Evolutionary conservation across 2,888 invertebrate species (phyloP).

Genomic region (Cheilosia scutellata): DNA sequence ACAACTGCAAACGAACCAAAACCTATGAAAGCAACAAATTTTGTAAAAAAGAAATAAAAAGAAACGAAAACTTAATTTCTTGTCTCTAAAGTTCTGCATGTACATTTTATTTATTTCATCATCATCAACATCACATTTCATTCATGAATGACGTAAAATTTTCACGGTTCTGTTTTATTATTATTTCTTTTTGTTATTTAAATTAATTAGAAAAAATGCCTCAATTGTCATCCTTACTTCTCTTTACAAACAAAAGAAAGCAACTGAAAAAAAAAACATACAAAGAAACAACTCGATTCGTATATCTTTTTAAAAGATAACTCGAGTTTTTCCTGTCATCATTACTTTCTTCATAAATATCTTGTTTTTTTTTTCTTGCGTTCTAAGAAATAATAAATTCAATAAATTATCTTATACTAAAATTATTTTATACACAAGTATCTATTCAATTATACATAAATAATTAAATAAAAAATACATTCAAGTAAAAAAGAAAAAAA

Average conservation of each 20-base stretch:
- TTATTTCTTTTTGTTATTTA: constrained; percentile 14
- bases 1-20: too few relatives aligned
- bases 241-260: constrained; percentile 6
- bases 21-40: background rate
- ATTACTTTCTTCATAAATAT: constrained; percentile 41
- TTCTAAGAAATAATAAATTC: constrained; percentile 62
- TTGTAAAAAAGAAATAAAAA: background rate
- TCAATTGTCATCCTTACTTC: constrained; percentile 14
- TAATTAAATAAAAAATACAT: constrained; percentile 28
- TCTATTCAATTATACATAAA: constrained; percentile 35
- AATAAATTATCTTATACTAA: constrained; percentile 70
- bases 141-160: constrained; percentile 7
- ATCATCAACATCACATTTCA: constrained; percentile 16
- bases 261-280: constrained; percentile 27
- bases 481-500: constrained; percentile 15
- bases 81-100: constrained; percentile 6
- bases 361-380: background rate
- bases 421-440: constrained; percentile 51
- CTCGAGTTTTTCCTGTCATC: background rate
- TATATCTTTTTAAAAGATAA: constrained; percentile 49
- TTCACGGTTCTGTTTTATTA: background rate
- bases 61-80: background rate
- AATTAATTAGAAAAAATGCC: constrained; percentile 45
- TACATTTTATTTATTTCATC: constrained; percentile 50
- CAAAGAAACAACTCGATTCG: constrained; percentile 40